Conservation (phyloP, 2,888 invertebrate species). For the Drosophila kambysellisi region DNA sequence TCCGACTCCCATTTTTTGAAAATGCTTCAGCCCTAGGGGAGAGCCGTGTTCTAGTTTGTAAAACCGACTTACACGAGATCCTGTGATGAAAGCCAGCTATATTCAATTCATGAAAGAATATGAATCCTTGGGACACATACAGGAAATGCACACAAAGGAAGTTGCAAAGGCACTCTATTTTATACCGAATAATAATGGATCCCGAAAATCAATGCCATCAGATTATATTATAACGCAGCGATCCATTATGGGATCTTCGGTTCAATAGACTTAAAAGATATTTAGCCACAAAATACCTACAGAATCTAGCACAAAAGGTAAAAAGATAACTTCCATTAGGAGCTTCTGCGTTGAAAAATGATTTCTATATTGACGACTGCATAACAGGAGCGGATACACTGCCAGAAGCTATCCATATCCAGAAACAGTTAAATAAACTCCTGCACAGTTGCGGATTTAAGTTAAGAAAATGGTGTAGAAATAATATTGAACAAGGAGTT, state of each 20-base stretch:
- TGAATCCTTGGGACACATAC: background rate
- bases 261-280: too few species aligned
- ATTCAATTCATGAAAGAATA: background rate
- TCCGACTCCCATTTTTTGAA: background rate
- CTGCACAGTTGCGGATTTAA: background rate
- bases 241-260: too few species aligned
- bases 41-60: background rate
- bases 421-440: background rate
- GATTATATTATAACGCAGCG: too few species aligned
- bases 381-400: background rate
- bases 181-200: background rate
- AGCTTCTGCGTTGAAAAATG: background rate
- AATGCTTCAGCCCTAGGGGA: background rate
- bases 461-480: too few species aligned
- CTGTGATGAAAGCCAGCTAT: background rate
- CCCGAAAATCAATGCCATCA: too few species aligned
- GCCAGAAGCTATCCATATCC: background rate
- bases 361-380: constrained; percentile 1
- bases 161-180: background rate
- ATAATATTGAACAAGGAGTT: too few species aligned
- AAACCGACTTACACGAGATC: too few species aligned
- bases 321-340: background rate
- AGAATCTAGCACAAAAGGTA: too few species aligned
- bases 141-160: background rate
- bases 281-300: too few species aligned